Base-by-base conservation (phyloP, 2,113 vertebrate species). In the Gasterosteus nipponicus region DNA sequence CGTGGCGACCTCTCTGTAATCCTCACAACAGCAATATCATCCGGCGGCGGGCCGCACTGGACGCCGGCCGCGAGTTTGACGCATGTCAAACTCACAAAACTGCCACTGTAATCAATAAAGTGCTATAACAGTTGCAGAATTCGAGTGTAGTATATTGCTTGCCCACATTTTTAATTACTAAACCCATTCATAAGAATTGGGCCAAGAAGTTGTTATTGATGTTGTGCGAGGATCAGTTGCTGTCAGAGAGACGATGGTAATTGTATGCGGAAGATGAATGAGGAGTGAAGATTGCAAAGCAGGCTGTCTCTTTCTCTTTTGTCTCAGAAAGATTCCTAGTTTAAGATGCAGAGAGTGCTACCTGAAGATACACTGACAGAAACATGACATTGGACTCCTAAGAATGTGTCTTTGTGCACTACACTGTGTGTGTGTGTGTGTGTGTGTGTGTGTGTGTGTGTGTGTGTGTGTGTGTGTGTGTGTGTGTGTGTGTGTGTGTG, bases 311-410 rank as follows among this genome's bases (percentile, higher is more conserved):
- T 70, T 72, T 80, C 70, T 69, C 41, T 44, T 62, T 66, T 69
- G 69, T 58, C 64, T 74, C 70, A 63, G 62, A 69, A 64, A 74
- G 78, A 83, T 90, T 86, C 73, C 78, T 76, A 11, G 70, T 69
- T 77, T 72, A 79, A 57, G 56, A 87, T 78, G 46, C 57, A 58
- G 33, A 14, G 57, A 66, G 77, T 77, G 80, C 75, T 82, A 87
- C 77, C 79, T 89, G 89, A 87, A 75, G 85, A 72, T 87, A 77
- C 53, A 69, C 54, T 88, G 88, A 87, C 77, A 90, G 82, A 85
- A 88, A 83, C 70, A 82, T 83, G 86, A 86, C 78, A 73, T 42
- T 78, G 87, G 87, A 89, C 84, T 87, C 78, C 61, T 62, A 62
- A 81, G 82, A 87, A 89, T 90, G 69, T 69, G 75, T 77, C 41